Base-by-base conservation (phyloP, 2,797 vertebrate species). In the Enteromius unitaeniatus region DNA sequence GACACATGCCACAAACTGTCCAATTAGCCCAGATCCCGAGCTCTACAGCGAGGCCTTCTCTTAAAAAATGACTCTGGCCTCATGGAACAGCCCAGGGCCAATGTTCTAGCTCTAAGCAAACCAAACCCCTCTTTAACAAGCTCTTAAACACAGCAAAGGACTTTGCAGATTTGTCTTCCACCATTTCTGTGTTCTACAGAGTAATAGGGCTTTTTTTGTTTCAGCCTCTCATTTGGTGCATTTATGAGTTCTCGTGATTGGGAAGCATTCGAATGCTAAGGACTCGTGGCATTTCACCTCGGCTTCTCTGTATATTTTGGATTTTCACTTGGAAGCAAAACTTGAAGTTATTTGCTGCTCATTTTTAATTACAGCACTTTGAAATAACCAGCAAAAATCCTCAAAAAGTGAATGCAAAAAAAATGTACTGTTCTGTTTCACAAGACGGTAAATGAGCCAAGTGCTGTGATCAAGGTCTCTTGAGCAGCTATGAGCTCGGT, bases 1-100 rank as follows among this genome's bases (percentile, higher is more conserved):
- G 94, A 94, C 92, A 94, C 89, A 94, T 93, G 93, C 93, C 91
- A 91, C 93, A 85, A 91, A 91, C 92, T 89, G 91, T 90, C 92
- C 93, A 94, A 94, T 94, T 94, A 94, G 92, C 84, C 85, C 87
- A 90, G 90, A 90, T 91, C 90, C 92, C 89, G 90, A 90, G 90
- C 87, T 90, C 87, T 87, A 88, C 89, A 93, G 91, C 90, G 92
- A 91, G 91, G 92, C 86, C 89, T 87, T 84, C 84, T 78, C 79
- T 87, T 84, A 31, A 85, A 79, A 69, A 76, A 42, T 14, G 45
- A 85, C 58, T 42, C 79, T 86, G 84, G 84, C 81, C 79, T 51
- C n/a, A 58, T 74, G 26, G 21, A 80, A 82, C 83, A 83, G 64
- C 84, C 62, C 75, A 53, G 82, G 76, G 82, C 82, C 82, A 89